Evolutionary conservation across 1,140 invertebrate genomes (phyloP).

Genomic region (Aphis gossypii): DNA sequence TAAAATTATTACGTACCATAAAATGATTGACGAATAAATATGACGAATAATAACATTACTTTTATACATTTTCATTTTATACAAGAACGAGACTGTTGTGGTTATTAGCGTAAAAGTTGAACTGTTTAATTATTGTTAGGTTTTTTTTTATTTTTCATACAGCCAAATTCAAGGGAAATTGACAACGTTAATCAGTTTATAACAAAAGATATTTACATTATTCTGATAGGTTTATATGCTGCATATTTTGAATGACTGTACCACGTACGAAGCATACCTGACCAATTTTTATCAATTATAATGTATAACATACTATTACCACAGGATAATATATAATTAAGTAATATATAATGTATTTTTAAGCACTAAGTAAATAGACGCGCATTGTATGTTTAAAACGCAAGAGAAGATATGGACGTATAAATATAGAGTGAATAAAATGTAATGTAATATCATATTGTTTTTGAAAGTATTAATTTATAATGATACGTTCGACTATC

Average conservation of each 20-base stretch:
- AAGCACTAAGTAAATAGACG: not conserved
- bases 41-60: not conserved
- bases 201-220: not conserved
- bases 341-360: not conserved
- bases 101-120: not conserved
- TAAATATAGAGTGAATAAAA: no score
- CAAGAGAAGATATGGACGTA: not conserved
- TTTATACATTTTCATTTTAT: not conserved
- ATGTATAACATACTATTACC: not conserved
- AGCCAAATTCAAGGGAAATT: not conserved
- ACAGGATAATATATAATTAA: not conserved
- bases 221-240: not conserved
- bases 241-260: not conserved
- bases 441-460: not conserved
- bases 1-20: not conserved
- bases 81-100: not conserved
- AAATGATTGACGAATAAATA: not conserved
- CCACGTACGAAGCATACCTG: no score
- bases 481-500: not conserved
- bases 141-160: not conserved
- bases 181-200: not conserved
- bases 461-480: not conserved
- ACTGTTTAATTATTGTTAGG: no score
- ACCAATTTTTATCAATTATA: not conserved
- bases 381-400: not conserved